Evolutionary conservation across 2,797 vertebrate genomes (phyloP).

Genomic region (Myotis vivesi): DNA sequence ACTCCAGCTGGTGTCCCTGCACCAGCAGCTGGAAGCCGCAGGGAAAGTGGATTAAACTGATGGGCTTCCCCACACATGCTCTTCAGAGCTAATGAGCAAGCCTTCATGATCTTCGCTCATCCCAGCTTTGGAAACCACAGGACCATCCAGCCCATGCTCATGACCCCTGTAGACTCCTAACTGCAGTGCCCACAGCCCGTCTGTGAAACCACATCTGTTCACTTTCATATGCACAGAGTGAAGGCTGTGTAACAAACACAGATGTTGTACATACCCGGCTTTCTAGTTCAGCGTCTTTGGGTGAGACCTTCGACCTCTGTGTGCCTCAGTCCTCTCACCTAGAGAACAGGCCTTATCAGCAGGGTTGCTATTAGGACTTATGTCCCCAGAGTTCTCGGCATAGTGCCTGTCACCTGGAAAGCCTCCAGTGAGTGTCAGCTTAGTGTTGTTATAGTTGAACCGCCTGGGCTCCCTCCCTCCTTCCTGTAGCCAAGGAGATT

Average conservation of each 20-base stretch:
- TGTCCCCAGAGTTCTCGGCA: too few relatives aligned
- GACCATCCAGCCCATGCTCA: too few relatives aligned
- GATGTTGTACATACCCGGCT: fast-evolving
- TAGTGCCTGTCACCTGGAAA: too few relatives aligned
- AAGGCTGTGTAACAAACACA: background rate
- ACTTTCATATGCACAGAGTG: background rate
- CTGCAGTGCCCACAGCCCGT: background rate
- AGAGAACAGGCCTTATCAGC: too few relatives aligned
- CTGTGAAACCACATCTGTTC: background rate
- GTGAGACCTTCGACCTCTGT: too few relatives aligned
- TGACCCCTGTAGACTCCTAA: fast-evolving
- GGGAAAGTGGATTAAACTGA: background rate
- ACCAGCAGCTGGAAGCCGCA: background rate
- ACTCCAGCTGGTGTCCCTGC: constrained; percentile 51
- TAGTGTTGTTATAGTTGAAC: too few relatives aligned
- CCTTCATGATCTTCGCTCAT: background rate
- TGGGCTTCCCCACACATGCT: too few relatives aligned
- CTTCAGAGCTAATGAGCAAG: background rate
- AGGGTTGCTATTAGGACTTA: too few relatives aligned
- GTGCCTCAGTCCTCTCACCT: too few relatives aligned
- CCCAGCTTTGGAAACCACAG: background rate
- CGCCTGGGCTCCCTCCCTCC: too few relatives aligned
- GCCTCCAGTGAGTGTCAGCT: too few relatives aligned
- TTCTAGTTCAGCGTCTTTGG: background rate
- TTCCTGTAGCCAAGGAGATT: too few relatives aligned